Percentiles rank a stretch among this genome's conserved stretches.
These are phyloP conservation scores for Hucho hucho DNA, from an alignment of 2,113 vertebrate genomes.

Conservation along the genomic window DNA sequence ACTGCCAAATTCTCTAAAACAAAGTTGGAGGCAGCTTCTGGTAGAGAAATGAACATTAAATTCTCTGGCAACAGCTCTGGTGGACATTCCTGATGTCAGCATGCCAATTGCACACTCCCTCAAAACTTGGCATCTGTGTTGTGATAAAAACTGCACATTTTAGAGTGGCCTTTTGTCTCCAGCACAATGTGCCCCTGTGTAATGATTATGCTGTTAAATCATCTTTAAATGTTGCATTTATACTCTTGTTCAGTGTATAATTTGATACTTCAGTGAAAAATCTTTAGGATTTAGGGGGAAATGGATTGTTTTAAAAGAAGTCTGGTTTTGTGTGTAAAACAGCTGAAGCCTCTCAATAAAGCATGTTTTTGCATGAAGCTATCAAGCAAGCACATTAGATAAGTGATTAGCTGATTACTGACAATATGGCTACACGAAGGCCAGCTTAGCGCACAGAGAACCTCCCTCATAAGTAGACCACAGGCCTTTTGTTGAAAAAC, in stretches of 20 bases:
- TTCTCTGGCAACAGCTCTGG: no score
- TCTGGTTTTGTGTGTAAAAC: background rate
- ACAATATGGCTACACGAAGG: background rate
- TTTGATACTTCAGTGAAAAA: background rate
- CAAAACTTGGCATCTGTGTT: no score
- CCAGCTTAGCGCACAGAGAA: background rate
- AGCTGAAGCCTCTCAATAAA: background rate
- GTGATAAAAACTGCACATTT: no score
- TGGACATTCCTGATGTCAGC: no score
- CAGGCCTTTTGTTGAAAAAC: background rate
- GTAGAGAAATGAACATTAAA: no score
- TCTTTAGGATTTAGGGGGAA: conserved; percentile 17
- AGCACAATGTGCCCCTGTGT: no score
- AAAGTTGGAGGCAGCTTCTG: no score
- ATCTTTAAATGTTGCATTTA: no score
- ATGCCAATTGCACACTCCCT: no score
- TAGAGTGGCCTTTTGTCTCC: no score
- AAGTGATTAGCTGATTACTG: conserved; percentile 2
- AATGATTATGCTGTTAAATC: no score
- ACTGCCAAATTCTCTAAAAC: no score
- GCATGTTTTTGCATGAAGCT: conserved; percentile 2
- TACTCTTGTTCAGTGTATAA: background rate
- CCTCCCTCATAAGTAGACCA: background rate
- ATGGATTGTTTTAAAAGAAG: conserved; percentile 2
- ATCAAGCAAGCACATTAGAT: conserved; percentile 1